Evolutionary conservation across 2,888 invertebrate species (phyloP).

Genomic region (Oxyscelio sp.): DNA sequence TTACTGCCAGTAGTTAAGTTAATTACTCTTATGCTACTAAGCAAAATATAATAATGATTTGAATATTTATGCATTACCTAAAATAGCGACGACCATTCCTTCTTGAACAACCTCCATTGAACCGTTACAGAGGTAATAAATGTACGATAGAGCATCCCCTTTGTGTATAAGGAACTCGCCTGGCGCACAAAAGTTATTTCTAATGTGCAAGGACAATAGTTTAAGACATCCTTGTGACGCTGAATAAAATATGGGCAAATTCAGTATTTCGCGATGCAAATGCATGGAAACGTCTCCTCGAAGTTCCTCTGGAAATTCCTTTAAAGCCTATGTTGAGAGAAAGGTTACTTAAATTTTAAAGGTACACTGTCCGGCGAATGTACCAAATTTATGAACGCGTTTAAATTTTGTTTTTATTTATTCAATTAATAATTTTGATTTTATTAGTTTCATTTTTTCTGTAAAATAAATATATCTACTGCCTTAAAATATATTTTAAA

Average conservation of each 20-base stretch:
- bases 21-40: no score
- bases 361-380: no score
- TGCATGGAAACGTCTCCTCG: conserved; percentile 98
- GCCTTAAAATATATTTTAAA: no score
- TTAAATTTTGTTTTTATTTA: no score
- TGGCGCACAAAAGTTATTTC: conserved; percentile 98
- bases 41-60: no score
- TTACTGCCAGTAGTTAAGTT: background rate
- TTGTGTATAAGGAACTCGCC: conserved; percentile 98
- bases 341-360: no score
- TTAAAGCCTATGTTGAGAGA: conserved; percentile 91
- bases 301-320: conserved; percentile 98
- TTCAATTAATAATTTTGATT: no score
- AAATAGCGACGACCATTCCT: conserved; percentile 98
- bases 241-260: conserved; percentile 97
- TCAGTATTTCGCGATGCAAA: conserved; percentile 97
- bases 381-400: no score
- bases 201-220: conserved; percentile 96
- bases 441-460: no score
- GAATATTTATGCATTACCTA: conserved; percentile 91
- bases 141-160: conserved; percentile 97
- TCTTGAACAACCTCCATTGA: conserved; percentile 99
- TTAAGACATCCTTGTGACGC: conserved; percentile 98
- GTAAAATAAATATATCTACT: no score
- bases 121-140: conserved; percentile 98